phyloP scores from a whole-genome alignment of 2,113 vertebrate species.

The Pseudopipra pipra region DNA sequence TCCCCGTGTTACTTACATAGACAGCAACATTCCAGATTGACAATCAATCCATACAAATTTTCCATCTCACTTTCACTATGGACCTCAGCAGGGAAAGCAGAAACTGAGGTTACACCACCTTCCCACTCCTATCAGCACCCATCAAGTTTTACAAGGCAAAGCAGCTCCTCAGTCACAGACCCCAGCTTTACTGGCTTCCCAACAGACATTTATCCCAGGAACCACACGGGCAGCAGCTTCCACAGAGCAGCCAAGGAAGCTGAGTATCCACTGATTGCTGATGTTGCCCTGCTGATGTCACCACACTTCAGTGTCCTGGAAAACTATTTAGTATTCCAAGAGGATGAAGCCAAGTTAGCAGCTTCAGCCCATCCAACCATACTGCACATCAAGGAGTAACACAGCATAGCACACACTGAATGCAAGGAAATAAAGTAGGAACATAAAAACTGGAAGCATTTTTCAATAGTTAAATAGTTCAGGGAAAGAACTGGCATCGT shows the following conservation, averaged over 20 bases:
- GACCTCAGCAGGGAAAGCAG: not conserved
- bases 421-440: not conserved
- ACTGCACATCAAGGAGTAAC: not conserved
- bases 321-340: not conserved
- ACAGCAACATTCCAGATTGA: not conserved
- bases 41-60: not conserved
- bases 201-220: not conserved
- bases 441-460: not conserved
- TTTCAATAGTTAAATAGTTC: not conserved
- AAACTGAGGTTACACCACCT: accelerated
- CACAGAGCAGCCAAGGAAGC: not conserved
- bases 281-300: not conserved
- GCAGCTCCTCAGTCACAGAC: not conserved
- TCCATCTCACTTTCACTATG: not conserved
- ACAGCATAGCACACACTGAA: not conserved
- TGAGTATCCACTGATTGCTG: not conserved
- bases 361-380: not conserved
- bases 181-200: not conserved
- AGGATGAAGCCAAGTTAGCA: not conserved
- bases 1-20: not conserved
- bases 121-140: not conserved
- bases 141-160: not conserved
- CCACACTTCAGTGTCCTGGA: not conserved
- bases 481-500: not conserved
- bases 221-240: not conserved